phyloP scores from a whole-genome alignment of 2,888 invertebrate genomes.

The Cancer borealis region DNA sequence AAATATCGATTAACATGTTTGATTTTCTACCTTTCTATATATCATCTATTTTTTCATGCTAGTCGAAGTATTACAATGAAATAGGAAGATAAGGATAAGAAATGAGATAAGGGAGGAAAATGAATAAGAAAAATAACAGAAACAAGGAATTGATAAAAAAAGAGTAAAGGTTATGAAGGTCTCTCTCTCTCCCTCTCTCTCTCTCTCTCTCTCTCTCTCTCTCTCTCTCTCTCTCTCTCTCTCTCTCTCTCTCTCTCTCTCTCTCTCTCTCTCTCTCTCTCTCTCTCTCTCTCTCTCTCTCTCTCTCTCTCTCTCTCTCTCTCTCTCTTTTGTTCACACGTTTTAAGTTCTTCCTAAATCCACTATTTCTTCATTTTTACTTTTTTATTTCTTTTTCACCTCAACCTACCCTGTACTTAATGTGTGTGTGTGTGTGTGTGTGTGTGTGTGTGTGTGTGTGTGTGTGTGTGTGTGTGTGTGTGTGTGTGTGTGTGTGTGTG shows the following conservation, averaged over 20 bases:
- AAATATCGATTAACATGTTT: not conserved
- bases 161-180: not conserved
- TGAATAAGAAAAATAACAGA: not conserved
- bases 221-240: no score
- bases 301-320: no score
- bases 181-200: not conserved
- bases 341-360: not conserved
- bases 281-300: not conserved
- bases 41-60: not conserved
- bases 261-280: not conserved
- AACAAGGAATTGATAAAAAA: not conserved
- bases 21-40: not conserved
- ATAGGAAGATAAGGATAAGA: no score
- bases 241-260: not conserved
- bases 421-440: slow-evolving; percentile 11
- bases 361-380: not conserved
- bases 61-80: no score
- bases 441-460: not conserved
- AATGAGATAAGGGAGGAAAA: not conserved
- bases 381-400: not conserved
- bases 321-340: not conserved
- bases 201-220: not conserved
- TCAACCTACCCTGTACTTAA: not conserved
- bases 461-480: no score
- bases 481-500: slow-evolving; percentile 11